phyloP scores from a whole-genome alignment of 2,797 vertebrate species.

The Delichon dasypus region DNA sequence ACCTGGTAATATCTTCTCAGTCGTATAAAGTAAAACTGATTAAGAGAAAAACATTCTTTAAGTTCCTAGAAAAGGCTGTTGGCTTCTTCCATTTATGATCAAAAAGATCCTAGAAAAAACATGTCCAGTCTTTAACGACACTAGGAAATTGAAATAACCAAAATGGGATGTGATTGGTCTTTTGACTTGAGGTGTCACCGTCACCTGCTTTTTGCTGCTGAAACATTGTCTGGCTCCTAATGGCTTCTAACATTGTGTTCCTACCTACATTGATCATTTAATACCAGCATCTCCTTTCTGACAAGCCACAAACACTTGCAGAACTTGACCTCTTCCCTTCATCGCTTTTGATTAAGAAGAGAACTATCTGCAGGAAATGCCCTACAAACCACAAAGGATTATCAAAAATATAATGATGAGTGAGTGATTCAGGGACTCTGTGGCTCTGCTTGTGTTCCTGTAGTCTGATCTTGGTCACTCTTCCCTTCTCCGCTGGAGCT shows the following conservation, averaged over 20 bases:
- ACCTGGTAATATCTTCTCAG: conserved; percentile 31
- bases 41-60: conserved; percentile 35
- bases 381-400: conserved; percentile 62
- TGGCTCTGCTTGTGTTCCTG: conserved; percentile 2
- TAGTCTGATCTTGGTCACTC: conserved; percentile 60
- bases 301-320: conserved; percentile 65
- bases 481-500: conserved; percentile 72
- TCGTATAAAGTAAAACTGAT: conserved; percentile 25
- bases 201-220: conserved; percentile 49
- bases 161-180: conserved; percentile 50
- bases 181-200: conserved; percentile 34
- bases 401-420: conserved; percentile 64
- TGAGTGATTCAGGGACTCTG: conserved; percentile 43
- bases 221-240: conserved; percentile 44
- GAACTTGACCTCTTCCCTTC: conserved; percentile 64
- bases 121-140: conserved; percentile 14
- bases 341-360: conserved; percentile 59
- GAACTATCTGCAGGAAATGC: conserved; percentile 59
- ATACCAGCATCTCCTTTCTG: conserved; percentile 56
- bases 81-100: conserved; percentile 49
- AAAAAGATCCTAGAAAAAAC: conserved; percentile 40
- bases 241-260: conserved; percentile 47
- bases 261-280: conserved; percentile 61
- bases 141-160: conserved; percentile 59
- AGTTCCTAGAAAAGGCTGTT: conserved; percentile 29